Evolutionary conservation across 2,797 vertebrate genomes (phyloP), one percentile per base, ranked within the genome.

Genomic region (Oreortyx pictus): DNA sequence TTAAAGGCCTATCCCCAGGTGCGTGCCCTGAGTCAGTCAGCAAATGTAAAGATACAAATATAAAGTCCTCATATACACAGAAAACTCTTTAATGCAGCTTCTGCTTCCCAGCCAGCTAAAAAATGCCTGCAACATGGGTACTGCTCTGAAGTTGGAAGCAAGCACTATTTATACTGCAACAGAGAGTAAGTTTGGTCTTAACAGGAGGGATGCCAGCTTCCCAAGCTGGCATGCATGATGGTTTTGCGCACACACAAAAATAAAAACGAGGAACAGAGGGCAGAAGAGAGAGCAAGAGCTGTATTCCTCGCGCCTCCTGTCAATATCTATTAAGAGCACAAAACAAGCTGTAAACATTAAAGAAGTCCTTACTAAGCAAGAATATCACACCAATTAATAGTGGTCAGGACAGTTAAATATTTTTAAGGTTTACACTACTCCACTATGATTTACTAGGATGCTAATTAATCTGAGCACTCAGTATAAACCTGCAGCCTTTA

Each of bases 201-300:
- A 83, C 91, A 94, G 93, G 91, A 95, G 89, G 89, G 77, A 91
- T 91, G 92, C 90, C 92, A 94, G 90, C 94, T 94, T 94, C 87
- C 89, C 93, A 95, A 94, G 92, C 94, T 95, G 93, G 94, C 94
- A 93, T 24, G 49, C 91, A 84, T 89, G 83, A 89, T 86, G 87
- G 80, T 84, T 94, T 82, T 91, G 57, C 80, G 91, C 29, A 54
- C 83, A 91, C 71, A 91, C 52, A 70, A 78, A 91, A 88, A 89
- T 39, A 92, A 92, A 92, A 94, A 93, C 43, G 82, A 93, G 74
- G 85, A 94, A 90, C 81, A 89, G 85, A 93, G 94, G 93, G 93
- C 88, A 94, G 90, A 81, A 68, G 41, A 75, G 80, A 71, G 71
- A 93, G 85, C 66, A 94, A 86, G 92, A 96, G 91, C 94, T 91